Evolutionary conservation across 2,888 invertebrate species (phyloP), one percentile per base, ranked within the genome.

Genomic region (Drepana falcataria): DNA sequence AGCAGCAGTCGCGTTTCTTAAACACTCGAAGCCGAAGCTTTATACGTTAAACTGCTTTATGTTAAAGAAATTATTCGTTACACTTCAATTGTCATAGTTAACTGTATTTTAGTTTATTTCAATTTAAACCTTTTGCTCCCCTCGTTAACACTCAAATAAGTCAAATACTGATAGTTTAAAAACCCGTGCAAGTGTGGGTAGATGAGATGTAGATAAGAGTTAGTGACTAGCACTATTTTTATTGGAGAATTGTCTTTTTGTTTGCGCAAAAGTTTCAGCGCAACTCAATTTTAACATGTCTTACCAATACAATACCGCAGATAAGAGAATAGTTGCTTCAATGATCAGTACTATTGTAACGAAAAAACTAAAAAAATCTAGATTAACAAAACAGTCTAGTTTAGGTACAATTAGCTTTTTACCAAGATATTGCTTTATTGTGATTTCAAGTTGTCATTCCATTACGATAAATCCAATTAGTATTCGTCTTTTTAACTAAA

Each of bases 401-500:
- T 9, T 9, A 44, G 44, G 3, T 9, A 44, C 44, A 44, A 44
- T 44, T 44, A 44, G 44, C 44, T 44, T 44, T 44, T 44, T 44
- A 2, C 9, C 9, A 44, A 44, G 9, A 44, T 6, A 9, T 9
- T 9, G 6, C 44, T 44, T 44, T 37, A 37, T 37, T 44, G 44
- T 6, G 44, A 6, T 44, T 9, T 44, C 44, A 44, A 44, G 44
- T 9, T 9, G 3, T 2, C 7, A 7, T 44, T 9, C 44, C 6
- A 44, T 44, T 44, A 9, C 44, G 9, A 44, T 44, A 9, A 44
- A 44, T 9, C 9, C 44, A 44, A 44, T 44, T 44, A 44, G 6
- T 44, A 3, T 9, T 44, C 9, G 44, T 44, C 9, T 68, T 52
- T 62, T 63, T 73, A 69, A 70, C 68, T 56, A 63, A 62, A 56